phyloP scores from a whole-genome alignment of 2,888 invertebrate species.

The Strigamia transsilvanica region DNA sequence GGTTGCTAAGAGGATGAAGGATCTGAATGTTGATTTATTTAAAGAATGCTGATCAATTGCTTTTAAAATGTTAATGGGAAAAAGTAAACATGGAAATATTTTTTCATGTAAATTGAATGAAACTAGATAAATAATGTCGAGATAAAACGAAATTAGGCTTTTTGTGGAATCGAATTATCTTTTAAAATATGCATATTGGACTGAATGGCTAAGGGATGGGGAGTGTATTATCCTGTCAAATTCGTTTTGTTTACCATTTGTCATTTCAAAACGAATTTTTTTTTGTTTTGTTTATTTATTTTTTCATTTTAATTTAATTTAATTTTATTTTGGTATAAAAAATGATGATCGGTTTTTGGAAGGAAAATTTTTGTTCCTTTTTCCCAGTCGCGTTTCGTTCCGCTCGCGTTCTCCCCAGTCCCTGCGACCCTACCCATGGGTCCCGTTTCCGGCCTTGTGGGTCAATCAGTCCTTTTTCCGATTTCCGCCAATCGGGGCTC shows the following conservation, averaged over 20 bases:
- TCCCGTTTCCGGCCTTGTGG: constrained; percentile 19
- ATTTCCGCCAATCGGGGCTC: constrained; percentile 30
- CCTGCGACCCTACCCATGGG: neutral
- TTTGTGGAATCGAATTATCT: no score
- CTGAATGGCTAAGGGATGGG: no score
- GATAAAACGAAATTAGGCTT: no score
- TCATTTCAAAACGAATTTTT: no score
- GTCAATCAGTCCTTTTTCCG: constrained; percentile 26
- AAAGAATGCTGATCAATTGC: neutral
- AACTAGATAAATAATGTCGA: no score
- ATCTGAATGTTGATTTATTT: neutral
- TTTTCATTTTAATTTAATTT: no score
- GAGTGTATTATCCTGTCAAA: no score
- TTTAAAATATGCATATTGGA: no score
- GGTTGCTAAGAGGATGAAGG: neutral
- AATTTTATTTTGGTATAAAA: neutral
- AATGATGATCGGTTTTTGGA: neutral
- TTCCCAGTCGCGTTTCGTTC: constrained; percentile 24
- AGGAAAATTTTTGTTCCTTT: neutral
- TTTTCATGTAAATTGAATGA: no score
- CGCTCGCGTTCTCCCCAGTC: neutral
- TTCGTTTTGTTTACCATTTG: no score
- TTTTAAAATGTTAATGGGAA: neutral
- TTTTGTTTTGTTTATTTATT: no score
- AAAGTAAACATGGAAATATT: no score